Evolutionary conservation across 2,113 vertebrate species (phyloP).

Genomic region (Coregonus clupeaformis): DNA sequence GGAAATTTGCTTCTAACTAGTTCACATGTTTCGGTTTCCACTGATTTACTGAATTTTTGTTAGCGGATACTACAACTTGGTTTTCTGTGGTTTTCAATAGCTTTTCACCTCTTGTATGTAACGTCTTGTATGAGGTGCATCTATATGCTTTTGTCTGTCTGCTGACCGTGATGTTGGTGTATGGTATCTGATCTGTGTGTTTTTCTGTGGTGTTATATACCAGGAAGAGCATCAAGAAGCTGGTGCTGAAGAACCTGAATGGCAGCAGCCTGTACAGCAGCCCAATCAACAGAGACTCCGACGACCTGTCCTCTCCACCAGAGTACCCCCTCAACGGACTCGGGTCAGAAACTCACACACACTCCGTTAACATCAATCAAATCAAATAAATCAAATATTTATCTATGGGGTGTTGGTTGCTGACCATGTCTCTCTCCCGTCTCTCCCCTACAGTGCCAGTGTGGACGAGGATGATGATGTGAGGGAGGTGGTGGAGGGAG

Average conservation of each 20-base stretch:
- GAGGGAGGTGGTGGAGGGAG: constrained; percentile 65
- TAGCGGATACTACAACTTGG: too few species aligned
- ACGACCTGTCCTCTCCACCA: constrained; percentile 82
- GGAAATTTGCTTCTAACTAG: too few species aligned
- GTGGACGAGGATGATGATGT: constrained; percentile 74
- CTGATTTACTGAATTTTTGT: too few species aligned
- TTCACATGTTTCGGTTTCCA: too few species aligned
- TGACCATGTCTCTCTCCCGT: constrained; percentile 65
- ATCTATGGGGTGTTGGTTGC: background rate
- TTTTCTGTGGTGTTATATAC: background rate
- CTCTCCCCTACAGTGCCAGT: constrained; percentile 29
- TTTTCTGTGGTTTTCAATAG: too few species aligned
- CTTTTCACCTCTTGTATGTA: too few species aligned
- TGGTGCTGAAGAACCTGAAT: constrained; percentile 92
- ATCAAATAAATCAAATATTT: background rate
- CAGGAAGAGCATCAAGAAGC: constrained; percentile 96
- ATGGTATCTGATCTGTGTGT: too few species aligned
- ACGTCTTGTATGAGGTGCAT: too few species aligned
- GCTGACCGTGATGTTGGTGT: too few species aligned
- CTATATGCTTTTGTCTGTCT: too few species aligned
- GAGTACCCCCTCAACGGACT: constrained; percentile 90
- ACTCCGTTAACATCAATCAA: background rate
- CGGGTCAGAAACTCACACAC: constrained; percentile 73
- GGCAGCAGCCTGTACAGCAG: constrained; percentile 86
- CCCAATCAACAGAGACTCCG: constrained; percentile 75